Percentiles rank a stretch among this genome's conserved stretches.
phyloP scores from a whole-genome alignment of 2,113 vertebrate genomes.

The Dryoscopus gambensis region DNA sequence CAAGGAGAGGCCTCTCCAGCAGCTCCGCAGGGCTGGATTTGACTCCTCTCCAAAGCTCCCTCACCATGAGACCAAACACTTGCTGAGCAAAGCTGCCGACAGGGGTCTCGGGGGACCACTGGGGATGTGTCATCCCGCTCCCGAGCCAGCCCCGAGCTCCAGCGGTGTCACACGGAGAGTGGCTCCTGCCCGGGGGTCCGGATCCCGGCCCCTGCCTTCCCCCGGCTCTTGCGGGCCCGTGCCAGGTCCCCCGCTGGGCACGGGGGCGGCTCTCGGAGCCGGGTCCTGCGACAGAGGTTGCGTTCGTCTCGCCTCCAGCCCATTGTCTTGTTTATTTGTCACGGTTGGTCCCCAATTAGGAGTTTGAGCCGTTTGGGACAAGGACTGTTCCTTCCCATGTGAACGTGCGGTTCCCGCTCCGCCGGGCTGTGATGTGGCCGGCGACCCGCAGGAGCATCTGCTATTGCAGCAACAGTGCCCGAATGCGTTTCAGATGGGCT shows the following conservation, averaged over 20 bases:
- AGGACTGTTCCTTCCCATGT: slow-evolving; percentile 31
- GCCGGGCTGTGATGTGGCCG: slow-evolving; percentile 39
- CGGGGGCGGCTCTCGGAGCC: not conserved
- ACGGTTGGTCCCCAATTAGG: slow-evolving; percentile 43
- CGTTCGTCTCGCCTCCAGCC: slow-evolving; percentile 36
- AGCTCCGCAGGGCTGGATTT: not conserved
- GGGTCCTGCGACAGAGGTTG: not conserved
- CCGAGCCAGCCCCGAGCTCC: not conserved
- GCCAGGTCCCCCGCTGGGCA: slow-evolving; percentile 27
- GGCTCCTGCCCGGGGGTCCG: not conserved
- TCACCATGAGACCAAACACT: not conserved
- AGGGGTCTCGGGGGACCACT: not conserved
- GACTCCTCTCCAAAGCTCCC: not conserved
- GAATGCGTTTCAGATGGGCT: slow-evolving; percentile 58
- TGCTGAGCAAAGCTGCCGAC: slow-evolving; percentile 5
- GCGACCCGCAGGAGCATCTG: slow-evolving; percentile 41
- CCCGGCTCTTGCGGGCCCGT: not conserved
- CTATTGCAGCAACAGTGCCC: slow-evolving; percentile 49
- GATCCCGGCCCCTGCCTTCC: not conserved
- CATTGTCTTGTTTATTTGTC: slow-evolving; percentile 59
- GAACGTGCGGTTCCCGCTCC: slow-evolving; percentile 10
- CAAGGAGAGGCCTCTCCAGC: not conserved
- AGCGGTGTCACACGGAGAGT: not conserved
- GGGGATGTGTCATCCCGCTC: slow-evolving; percentile 29
- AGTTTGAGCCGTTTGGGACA: not conserved